A percentile compares a stretch with the other conserved stretches of the same genome.
Conservation (phyloP, 2,888 invertebrate species). For the Lydus trimaculatus region DNA sequence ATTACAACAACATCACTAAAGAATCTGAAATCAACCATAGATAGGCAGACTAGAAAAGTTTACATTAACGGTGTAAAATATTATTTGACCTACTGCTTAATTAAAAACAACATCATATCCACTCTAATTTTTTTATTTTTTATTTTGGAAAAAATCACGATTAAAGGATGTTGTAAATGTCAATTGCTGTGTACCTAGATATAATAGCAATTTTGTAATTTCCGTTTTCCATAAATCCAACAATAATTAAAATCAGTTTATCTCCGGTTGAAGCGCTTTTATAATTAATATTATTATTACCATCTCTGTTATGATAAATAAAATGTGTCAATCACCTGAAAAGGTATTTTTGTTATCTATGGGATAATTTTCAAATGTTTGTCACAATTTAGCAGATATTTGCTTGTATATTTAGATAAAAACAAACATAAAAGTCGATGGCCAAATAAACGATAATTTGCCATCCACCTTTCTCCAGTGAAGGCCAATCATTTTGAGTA, state of each 20-base stretch:
- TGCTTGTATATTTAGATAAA: neutral
- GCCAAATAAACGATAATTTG: constrained; percentile 26
- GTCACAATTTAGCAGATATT: neutral
- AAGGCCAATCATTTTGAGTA: constrained; percentile 41
- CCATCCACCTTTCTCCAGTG: constrained; percentile 44
- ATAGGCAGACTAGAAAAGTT: neutral
- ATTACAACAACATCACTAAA: neutral
- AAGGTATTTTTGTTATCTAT: neutral
- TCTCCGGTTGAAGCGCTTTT: neutral
- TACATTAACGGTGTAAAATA: neutral
- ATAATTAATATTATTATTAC: neutral
- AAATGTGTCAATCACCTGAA: neutral
- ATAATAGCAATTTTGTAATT: neutral
- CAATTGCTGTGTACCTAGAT: neutral
- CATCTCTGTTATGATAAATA: neutral
- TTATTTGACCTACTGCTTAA: neutral
- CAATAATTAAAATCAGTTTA: neutral
- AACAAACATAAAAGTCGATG: constrained; percentile 22
- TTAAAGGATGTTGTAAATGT: neutral
- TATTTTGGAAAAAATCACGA: neutral
- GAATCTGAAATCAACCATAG: neutral
- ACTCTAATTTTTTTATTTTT: too few relatives aligned
- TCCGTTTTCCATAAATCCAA: neutral
- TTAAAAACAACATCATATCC: neutral
- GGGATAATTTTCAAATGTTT: neutral